Evolutionary conservation across 2,113 vertebrate species (phyloP).

Genomic region (Geothlypis trichas): DNA sequence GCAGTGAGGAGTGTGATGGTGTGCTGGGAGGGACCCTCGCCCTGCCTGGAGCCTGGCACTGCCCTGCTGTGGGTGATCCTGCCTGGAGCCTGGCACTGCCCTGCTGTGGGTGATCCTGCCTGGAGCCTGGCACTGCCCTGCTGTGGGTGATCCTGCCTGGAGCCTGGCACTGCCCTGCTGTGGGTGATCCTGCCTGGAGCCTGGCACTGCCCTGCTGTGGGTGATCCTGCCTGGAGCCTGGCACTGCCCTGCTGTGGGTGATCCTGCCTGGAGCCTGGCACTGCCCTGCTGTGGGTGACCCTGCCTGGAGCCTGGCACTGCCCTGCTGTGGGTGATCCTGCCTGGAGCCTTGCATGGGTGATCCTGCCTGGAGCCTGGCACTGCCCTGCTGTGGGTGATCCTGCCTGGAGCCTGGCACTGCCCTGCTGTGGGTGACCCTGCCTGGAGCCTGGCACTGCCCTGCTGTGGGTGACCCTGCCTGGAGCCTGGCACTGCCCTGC

Average conservation of each 20-base stretch:
- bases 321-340: fast-evolving
- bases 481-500: fast-evolving
- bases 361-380: fast-evolving
- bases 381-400: fast-evolving
- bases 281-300: fast-evolving
- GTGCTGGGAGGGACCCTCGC: fast-evolving
- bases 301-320: fast-evolving
- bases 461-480: fast-evolving
- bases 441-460: fast-evolving
- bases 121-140: fast-evolving
- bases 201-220: fast-evolving
- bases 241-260: fast-evolving
- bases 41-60: fast-evolving
- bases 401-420: fast-evolving
- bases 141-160: not conserved
- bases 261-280: fast-evolving
- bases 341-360: no score
- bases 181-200: not conserved
- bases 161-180: fast-evolving
- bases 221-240: fast-evolving
- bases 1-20: not conserved
- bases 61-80: fast-evolving
- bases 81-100: fast-evolving
- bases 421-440: fast-evolving
- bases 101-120: fast-evolving